These are phyloP conservation scores for Cryptomyrus ogoouensis DNA, from an alignment of 2,113 vertebrate species.

Conservation along the genomic window DNA sequence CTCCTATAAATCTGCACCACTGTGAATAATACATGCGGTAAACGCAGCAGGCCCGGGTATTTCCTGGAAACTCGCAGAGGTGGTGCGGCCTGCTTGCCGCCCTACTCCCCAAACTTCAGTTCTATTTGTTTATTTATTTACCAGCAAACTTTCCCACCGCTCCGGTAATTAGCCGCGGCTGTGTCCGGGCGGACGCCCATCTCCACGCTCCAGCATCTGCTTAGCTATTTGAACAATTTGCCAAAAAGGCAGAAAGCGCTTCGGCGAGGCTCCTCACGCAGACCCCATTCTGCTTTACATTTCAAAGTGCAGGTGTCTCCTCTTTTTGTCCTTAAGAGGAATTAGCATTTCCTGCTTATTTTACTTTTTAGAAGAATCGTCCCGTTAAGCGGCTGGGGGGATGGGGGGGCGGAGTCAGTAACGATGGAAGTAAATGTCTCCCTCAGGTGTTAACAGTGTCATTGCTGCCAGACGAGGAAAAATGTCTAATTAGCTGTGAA, in stretches of 20 bases:
- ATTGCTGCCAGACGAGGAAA: not conserved
- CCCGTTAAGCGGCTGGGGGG: not conserved
- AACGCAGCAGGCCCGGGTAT: not conserved
- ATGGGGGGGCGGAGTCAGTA: not conserved
- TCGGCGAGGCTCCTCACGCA: not conserved
- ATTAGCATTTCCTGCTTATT: not conserved
- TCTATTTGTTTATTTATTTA: not conserved
- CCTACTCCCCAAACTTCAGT: not conserved
- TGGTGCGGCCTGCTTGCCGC: not conserved
- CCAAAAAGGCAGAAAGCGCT: not conserved
- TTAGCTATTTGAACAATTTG: not conserved
- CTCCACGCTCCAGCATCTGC: not conserved
- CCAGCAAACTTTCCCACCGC: not conserved
- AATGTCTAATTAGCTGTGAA: slow-evolving; percentile 12
- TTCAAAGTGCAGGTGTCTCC: slow-evolving; percentile 4
- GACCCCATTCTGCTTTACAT: slow-evolving; percentile 2
- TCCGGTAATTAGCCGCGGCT: not conserved
- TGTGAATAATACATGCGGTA: slow-evolving; percentile 2
- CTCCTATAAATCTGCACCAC: not conserved
- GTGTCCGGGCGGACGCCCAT: not conserved
- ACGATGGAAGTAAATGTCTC: slow-evolving; percentile 1
- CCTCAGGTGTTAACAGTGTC: slow-evolving; percentile 8
- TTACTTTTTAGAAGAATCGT: not conserved
- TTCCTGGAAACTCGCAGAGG: not conserved
- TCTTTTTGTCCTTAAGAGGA: slow-evolving; percentile 6